Evolutionary conservation across 2,797 vertebrate species (phyloP).

Genomic region (Okamejei kenojei): DNA sequence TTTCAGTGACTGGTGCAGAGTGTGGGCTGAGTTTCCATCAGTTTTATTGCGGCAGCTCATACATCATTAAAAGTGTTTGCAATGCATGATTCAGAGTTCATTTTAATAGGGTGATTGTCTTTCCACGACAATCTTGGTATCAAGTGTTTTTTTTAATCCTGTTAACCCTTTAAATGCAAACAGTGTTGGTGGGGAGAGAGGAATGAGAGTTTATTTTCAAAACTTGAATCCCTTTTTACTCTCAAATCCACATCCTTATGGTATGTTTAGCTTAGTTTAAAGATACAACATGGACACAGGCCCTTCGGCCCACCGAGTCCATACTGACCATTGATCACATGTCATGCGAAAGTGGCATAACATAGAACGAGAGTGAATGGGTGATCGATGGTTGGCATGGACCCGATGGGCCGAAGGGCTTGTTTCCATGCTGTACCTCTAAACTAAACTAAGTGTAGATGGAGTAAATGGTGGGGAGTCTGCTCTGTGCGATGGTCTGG

Average conservation of each 20-base stretch:
- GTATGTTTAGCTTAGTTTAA: background rate
- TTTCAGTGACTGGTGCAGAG: background rate
- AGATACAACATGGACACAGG: background rate
- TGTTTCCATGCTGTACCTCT: no score
- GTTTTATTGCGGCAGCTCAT: background rate
- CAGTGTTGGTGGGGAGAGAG: background rate
- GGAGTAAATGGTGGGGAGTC: no score
- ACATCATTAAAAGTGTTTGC: background rate
- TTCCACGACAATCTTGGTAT: background rate
- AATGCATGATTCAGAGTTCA: background rate
- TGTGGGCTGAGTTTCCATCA: background rate
- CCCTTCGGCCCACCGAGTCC: no score
- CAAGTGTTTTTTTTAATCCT: background rate
- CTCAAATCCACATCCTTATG: background rate
- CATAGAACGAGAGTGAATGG: no score
- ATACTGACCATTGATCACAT: no score
- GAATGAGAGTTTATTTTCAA: background rate
- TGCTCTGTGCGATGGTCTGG: no score
- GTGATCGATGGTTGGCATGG: no score
- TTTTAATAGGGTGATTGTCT: background rate
- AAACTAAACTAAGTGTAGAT: no score
- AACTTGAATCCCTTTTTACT: background rate
- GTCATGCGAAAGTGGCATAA: no score
- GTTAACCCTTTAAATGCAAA: background rate
- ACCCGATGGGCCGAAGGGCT: no score